phyloP scores from a whole-genome alignment of 2,797 vertebrate species.

The Galago senegalensis region DNA sequence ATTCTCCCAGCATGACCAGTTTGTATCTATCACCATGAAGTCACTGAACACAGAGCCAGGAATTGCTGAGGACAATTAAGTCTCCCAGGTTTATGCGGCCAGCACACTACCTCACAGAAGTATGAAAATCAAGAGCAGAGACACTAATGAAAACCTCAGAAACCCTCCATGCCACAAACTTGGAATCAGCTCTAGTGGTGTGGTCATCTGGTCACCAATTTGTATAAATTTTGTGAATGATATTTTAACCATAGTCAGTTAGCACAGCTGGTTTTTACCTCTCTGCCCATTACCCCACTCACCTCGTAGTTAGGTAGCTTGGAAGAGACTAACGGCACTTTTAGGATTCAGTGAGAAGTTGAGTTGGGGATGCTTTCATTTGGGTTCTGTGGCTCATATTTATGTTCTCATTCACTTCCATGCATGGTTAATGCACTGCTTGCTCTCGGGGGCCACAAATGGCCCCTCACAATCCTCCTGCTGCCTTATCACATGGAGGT shows the following conservation, averaged over 20 bases:
- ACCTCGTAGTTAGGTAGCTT: not conserved
- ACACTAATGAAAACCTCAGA: not conserved
- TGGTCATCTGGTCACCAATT: not conserved
- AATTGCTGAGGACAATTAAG: not conserved
- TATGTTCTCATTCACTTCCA: not conserved
- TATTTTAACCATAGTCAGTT: not conserved
- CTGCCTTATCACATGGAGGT: not conserved
- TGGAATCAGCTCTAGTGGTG: not conserved
- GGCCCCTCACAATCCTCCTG: not conserved
- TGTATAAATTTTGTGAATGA: not conserved
- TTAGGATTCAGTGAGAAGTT: not conserved
- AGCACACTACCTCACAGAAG: not conserved
- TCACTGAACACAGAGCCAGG: not conserved
- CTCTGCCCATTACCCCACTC: not conserved
- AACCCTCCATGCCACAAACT: not conserved
- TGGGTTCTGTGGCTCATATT: not conserved
- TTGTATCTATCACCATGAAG: not conserved
- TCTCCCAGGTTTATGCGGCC: accelerated
- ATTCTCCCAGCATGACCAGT: not conserved
- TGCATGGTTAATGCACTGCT: not conserved
- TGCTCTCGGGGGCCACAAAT: not conserved
- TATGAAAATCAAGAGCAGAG: not conserved
- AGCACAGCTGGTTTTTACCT: not conserved
- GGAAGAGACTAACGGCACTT: not conserved
- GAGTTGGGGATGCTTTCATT: not conserved